phyloP scores from a whole-genome alignment of 92 coral and sea anemone species.

The Actinernus sp. region DNA sequence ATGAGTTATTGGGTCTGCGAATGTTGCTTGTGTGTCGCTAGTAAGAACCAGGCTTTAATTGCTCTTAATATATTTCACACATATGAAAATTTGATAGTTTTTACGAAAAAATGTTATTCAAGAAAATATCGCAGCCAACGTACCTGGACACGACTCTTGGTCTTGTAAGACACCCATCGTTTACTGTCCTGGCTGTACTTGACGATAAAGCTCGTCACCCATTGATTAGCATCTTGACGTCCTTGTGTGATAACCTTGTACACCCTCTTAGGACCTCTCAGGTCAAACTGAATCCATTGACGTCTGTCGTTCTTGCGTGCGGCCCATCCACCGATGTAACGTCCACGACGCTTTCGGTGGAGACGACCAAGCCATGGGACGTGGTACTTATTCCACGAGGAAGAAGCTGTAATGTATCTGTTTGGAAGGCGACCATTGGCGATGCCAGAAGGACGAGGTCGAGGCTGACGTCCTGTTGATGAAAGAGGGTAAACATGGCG shows the following conservation, averaged over 20 bases:
- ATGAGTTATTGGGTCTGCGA: too few relatives aligned
- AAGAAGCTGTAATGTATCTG: conserved; percentile 60
- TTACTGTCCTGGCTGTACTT: conserved; percentile 74
- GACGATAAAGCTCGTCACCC: conserved; percentile 68
- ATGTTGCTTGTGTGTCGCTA: too few relatives aligned
- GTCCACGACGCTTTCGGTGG: conserved; percentile 57
- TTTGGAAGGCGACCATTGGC: conserved; percentile 46
- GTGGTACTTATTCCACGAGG: conserved; percentile 56
- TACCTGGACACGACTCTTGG: conserved; percentile 41
- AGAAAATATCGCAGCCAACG: too few relatives aligned
- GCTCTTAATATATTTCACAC: too few relatives aligned
- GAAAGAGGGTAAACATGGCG: too few relatives aligned
- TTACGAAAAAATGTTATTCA: too few relatives aligned
- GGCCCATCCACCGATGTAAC: conserved; percentile 80
- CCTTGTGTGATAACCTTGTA: conserved; percentile 75
- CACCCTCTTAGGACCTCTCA: conserved; percentile 52
- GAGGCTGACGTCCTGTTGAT: conserved; percentile 38
- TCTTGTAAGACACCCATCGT: conserved; percentile 68
- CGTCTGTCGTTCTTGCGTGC: conserved; percentile 74
- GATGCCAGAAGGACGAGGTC: conserved; percentile 41
- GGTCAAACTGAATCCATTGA: conserved; percentile 81
- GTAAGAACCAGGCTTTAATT: too few relatives aligned
- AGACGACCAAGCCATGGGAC: conserved; percentile 78
- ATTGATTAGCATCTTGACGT: conserved; percentile 71
- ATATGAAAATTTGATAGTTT: too few relatives aligned